Conservation (phyloP, 2,888 invertebrate genomes). For the Drosophila mimetica region DNA sequence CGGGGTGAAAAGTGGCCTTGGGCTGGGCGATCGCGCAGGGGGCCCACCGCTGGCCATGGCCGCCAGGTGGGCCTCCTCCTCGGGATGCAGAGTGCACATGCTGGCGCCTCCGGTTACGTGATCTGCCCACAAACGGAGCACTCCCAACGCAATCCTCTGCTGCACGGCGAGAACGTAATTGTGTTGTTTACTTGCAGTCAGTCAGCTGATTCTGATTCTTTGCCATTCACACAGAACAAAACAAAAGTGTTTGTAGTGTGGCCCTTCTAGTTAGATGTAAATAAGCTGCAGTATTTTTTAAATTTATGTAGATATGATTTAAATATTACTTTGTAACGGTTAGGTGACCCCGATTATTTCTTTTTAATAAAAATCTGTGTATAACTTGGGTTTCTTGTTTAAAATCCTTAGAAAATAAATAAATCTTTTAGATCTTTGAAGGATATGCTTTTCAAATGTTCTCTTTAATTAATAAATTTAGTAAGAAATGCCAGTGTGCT, state of each 20-base stretch:
- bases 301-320: too few relatives aligned
- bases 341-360: background rate
- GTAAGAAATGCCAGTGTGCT: slow-evolving; percentile 37
- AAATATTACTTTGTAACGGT: too few relatives aligned
- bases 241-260: background rate
- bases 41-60: slow-evolving; percentile 39
- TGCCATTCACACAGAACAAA: slow-evolving; percentile 1
- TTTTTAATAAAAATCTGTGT: too few relatives aligned
- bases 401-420: too few relatives aligned
- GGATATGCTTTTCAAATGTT: background rate
- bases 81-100: slow-evolving; percentile 62
- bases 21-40: background rate
- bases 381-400: too few relatives aligned
- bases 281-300: background rate
- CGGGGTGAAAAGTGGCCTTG: slow-evolving; percentile 15
- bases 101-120: slow-evolving; percentile 22
- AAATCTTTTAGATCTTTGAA: too few relatives aligned
- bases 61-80: slow-evolving; percentile 60
- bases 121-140: slow-evolving; percentile 18
- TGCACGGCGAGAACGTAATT: slow-evolving; percentile 15
- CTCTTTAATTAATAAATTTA: slow-evolving; percentile 9
- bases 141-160: slow-evolving; percentile 5
- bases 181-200: slow-evolving; percentile 18
- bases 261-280: background rate
- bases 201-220: slow-evolving; percentile 19